Base-by-base conservation (phyloP, 2,113 vertebrate species). In the Mesitornis unicolor region DNA sequence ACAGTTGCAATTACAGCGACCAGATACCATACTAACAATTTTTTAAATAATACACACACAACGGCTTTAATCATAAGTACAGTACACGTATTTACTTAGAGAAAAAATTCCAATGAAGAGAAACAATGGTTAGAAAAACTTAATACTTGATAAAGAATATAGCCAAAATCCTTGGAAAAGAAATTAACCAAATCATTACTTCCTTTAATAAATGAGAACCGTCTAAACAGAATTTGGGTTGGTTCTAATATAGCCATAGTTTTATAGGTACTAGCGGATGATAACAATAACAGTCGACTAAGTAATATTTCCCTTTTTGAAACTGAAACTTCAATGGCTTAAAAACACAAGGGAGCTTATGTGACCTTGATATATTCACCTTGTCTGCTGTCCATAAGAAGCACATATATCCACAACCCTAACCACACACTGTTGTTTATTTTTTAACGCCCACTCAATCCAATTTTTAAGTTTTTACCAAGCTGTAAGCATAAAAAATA, bases 101-200 rank as follows among this genome's bases (percentile, higher is more conserved):
- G 26, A 54, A 90, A 83, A 71, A 87, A 68, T 61, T 92, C 43
- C 80, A 84, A 94, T 0, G 9, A 38, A 84, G 47, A 77, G 64
- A 94, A 96, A 94, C 43, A 93, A 82, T 1, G 1, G 53, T 92
- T 91, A 97, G 60, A 87, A 77, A 92, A 88, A 57, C 35, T 71
- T 79, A 73, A 76, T 22, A 82, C 22, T 73, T 93, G n/a, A 84
- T 21, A 77, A 50, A 33, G 42, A 92, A 93, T 65, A 89, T 3
- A 89, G 68, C 28, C 64, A 92, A 81, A n/a, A 89, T 71, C 35
- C 61, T 84, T 56, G 33, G 56, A 91, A 57, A 82, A 78, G 35
- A 60, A 92, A 56, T 60, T 35, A 84, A 92, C 20, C 60, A 87
- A 84, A 84, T 70, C 28, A 81, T 28, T 11, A 89, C 25, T 60